Conservation (phyloP, 2,797 vertebrate genomes). For the Anomalospiza imberbis region DNA sequence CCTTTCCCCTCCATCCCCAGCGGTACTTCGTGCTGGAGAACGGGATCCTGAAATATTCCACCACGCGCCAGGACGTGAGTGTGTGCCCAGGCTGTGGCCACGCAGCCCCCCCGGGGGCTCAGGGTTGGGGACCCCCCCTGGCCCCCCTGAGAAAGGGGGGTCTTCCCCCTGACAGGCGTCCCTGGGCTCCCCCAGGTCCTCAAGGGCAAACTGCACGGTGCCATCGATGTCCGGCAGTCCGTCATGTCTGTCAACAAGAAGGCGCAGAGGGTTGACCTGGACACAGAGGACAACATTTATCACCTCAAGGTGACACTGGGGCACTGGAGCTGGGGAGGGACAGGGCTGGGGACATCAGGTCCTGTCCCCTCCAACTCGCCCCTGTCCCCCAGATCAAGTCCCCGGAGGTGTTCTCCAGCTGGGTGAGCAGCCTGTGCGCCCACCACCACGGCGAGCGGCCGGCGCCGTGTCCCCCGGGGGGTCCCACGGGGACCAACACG, state of each 20-base stretch:
- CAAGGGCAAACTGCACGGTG: slow-evolving; percentile 87
- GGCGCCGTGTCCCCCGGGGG: slow-evolving; percentile 48
- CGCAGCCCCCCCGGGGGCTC: neutral
- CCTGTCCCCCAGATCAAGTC: slow-evolving; percentile 80
- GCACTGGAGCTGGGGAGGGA: accelerated
- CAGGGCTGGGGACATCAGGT: accelerated
- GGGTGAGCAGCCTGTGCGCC: slow-evolving; percentile 86
- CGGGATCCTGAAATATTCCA: slow-evolving; percentile 86
- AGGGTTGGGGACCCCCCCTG: neutral
- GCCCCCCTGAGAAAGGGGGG: neutral
- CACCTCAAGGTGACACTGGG: slow-evolving; percentile 84
- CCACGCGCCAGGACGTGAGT: slow-evolving; percentile 88
- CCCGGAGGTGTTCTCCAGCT: slow-evolving; percentile 86
- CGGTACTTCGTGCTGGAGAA: slow-evolving; percentile 89
- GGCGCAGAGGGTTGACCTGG: slow-evolving; percentile 88
- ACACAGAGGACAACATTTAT: slow-evolving; percentile 89
- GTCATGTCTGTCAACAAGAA: slow-evolving; percentile 95
- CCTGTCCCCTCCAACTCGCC: neutral
- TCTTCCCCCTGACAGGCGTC: neutral
- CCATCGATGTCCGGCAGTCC: slow-evolving; percentile 85
- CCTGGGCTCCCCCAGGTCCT: slow-evolving; percentile 70
- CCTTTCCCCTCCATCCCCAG: slow-evolving; percentile 60
- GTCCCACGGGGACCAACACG: accelerated
- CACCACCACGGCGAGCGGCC: slow-evolving; percentile 82
- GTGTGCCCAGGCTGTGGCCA: accelerated